These are phyloP conservation scores for Popillia japonica DNA, from an alignment of 1,140 invertebrate species.

Conservation along the genomic window DNA sequence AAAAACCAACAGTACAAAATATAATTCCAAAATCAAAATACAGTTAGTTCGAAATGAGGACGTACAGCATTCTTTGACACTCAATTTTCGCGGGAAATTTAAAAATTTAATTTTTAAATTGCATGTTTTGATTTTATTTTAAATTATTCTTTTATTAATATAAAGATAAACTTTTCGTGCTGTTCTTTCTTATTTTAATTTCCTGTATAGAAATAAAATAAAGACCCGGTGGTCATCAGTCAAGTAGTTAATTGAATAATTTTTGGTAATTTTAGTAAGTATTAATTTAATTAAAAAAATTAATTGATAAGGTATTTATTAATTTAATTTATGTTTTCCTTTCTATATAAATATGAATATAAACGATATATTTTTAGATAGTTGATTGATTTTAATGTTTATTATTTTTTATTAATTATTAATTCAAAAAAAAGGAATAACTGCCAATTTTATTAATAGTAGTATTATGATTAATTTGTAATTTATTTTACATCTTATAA, in stretches of 20 bases:
- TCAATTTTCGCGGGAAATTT: slow-evolving; percentile 2
- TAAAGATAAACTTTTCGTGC: background rate
- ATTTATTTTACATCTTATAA: slow-evolving; percentile 28
- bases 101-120: background rate
- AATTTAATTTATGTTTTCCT: slow-evolving; percentile 49
- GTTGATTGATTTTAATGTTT: slow-evolving; percentile 40
- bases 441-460: slow-evolving; percentile 45
- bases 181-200: slow-evolving; percentile 28
- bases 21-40: slow-evolving; percentile 46
- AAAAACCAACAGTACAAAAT: slow-evolving; percentile 49
- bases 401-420: background rate
- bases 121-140: background rate
- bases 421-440: slow-evolving; percentile 36
- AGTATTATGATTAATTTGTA: slow-evolving; percentile 41
- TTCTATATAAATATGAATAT: slow-evolving; percentile 10
- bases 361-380: slow-evolving; percentile 37
- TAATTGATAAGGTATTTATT: slow-evolving; percentile 42
- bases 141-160: background rate
- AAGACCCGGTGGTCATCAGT: slow-evolving; percentile 29
- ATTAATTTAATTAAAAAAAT: slow-evolving; percentile 32
- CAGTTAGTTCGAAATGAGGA: slow-evolving; percentile 27
- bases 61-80: slow-evolving; percentile 10
- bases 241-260: slow-evolving; percentile 32
- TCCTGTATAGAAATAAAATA: slow-evolving; percentile 14
- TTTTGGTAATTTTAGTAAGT: slow-evolving; percentile 36